A percentile compares a stretch with the other conserved stretches of the same genome.
These are phyloP conservation scores for Subacronicta megacephala DNA, from an alignment of 2,888 invertebrate species.

Conservation along the genomic window DNA sequence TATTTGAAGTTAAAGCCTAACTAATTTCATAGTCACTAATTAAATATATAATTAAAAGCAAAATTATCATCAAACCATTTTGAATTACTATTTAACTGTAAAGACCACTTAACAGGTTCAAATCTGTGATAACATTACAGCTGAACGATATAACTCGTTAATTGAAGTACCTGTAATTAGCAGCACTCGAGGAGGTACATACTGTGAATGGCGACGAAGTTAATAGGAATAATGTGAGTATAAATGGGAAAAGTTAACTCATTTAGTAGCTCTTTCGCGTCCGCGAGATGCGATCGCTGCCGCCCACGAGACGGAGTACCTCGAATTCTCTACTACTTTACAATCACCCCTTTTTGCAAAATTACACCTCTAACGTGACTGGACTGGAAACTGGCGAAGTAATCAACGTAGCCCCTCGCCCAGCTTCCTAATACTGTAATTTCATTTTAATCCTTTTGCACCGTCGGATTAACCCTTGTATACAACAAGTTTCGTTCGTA, in stretches of 20 bases:
- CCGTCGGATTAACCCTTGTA: slow-evolving; percentile 58
- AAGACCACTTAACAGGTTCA: slow-evolving; percentile 65
- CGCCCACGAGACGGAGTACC: slow-evolving; percentile 65
- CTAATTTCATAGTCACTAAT: neutral
- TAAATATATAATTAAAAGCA: too few relatives aligned
- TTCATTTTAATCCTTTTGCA: slow-evolving; percentile 67
- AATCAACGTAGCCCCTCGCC: slow-evolving; percentile 51
- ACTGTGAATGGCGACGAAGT: slow-evolving; percentile 77
- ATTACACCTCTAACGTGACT: slow-evolving; percentile 81
- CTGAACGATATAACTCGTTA: slow-evolving; percentile 76
- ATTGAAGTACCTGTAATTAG: slow-evolving; percentile 82
- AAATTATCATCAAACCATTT: slow-evolving; percentile 7
- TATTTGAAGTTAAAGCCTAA: too few relatives aligned
- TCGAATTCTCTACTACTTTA: slow-evolving; percentile 72
- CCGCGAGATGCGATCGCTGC: slow-evolving; percentile 64
- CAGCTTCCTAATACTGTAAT: slow-evolving; percentile 64
- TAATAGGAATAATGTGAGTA: slow-evolving; percentile 85
- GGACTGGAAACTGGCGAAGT: slow-evolving; percentile 62
- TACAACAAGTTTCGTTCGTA: slow-evolving; percentile 48
- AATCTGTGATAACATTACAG: slow-evolving; percentile 67
- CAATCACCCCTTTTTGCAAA: slow-evolving; percentile 82
- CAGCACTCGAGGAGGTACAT: slow-evolving; percentile 77
- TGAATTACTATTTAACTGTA: slow-evolving; percentile 50
- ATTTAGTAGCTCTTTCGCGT: slow-evolving; percentile 75
- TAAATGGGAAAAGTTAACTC: slow-evolving; percentile 87